Percentiles rank a stretch among this genome's conserved stretches.
These are phyloP conservation scores for Rhodeus uyekii DNA, from an alignment of 2,797 vertebrate genomes.

Conservation along the genomic window DNA sequence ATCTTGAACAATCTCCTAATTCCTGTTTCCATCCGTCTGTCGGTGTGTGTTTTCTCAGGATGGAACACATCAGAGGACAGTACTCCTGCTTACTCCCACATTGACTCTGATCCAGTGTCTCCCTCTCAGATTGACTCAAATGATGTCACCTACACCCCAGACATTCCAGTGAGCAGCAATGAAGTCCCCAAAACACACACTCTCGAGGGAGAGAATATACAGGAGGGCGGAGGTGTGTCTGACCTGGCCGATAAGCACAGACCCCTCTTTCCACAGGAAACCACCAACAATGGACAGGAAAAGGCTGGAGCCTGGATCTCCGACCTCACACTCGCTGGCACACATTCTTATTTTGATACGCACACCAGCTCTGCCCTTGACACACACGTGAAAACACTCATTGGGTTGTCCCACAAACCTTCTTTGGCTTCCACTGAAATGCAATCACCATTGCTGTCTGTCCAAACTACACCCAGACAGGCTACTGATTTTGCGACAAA, in stretches of 20 bases:
- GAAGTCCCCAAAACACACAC: not conserved
- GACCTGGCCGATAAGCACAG: slow-evolving; percentile 71
- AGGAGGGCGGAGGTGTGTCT: slow-evolving; percentile 54
- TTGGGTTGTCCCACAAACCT: not conserved
- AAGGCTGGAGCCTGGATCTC: slow-evolving; percentile 66
- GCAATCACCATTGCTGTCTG: not conserved
- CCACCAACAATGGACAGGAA: slow-evolving; percentile 78
- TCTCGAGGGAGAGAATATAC: slow-evolving; percentile 2
- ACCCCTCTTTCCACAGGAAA: slow-evolving; percentile 79
- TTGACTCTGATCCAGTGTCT: slow-evolving; percentile 32
- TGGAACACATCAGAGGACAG: slow-evolving; percentile 43
- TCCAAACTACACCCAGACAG: slow-evolving; percentile 3
- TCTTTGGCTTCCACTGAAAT: not conserved
- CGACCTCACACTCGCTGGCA: slow-evolving; percentile 54
- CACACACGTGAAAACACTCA: not conserved
- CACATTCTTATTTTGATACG: slow-evolving; percentile 53
- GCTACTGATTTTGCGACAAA: not conserved
- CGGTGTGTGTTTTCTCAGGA: slow-evolving; percentile 42
- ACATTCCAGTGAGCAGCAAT: slow-evolving; percentile 28
- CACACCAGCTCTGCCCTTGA: slow-evolving; percentile 41
- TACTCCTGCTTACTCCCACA: slow-evolving; percentile 29
- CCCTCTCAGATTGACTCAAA: slow-evolving; percentile 32
- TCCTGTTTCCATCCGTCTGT: slow-evolving; percentile 42
- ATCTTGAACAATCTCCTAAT: slow-evolving; percentile 32
- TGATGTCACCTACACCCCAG: slow-evolving; percentile 38